A percentile compares a stretch with the other conserved stretches of the same genome.
phyloP scores from a whole-genome alignment of 2,888 invertebrate species.

The Diachrysia chrysitis region DNA sequence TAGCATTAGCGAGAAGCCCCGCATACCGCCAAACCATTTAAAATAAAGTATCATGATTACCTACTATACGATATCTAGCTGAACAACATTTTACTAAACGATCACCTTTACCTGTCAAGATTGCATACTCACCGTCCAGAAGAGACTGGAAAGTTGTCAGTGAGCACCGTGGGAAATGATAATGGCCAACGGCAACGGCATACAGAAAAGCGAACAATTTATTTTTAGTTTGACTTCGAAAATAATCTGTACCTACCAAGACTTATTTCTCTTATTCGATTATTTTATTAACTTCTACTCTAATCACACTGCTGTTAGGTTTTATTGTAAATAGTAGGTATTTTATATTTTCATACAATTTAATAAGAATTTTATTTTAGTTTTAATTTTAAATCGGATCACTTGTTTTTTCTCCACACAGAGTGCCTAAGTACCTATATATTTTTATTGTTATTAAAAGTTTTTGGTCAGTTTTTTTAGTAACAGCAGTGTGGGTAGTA shows the following conservation, averaged over 20 bases:
- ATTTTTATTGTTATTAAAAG: constrained; percentile 21
- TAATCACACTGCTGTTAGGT: constrained; percentile 54
- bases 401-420: constrained; percentile 19
- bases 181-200: constrained; percentile 13
- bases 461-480: constrained; percentile 20
- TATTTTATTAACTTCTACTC: constrained; percentile 20
- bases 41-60: constrained; percentile 46
- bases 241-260: constrained; percentile 14
- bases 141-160: constrained; percentile 34
- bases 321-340: constrained; percentile 10
- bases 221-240: constrained; percentile 23
- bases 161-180: constrained; percentile 29
- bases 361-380: background rate
- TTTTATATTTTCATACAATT: background rate
- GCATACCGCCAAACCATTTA: constrained; percentile 59
- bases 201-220: constrained; percentile 9
- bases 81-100: constrained; percentile 57
- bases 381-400: background rate
- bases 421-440: constrained; percentile 49
- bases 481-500: constrained; percentile 52
- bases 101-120: constrained; percentile 37
- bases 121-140: constrained; percentile 54
- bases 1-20: constrained; percentile 66
- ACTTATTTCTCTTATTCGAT: constrained; percentile 24
- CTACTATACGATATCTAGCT: constrained; percentile 50